Conservation (phyloP, 2,888 invertebrate species). For the Nineta flava region DNA sequence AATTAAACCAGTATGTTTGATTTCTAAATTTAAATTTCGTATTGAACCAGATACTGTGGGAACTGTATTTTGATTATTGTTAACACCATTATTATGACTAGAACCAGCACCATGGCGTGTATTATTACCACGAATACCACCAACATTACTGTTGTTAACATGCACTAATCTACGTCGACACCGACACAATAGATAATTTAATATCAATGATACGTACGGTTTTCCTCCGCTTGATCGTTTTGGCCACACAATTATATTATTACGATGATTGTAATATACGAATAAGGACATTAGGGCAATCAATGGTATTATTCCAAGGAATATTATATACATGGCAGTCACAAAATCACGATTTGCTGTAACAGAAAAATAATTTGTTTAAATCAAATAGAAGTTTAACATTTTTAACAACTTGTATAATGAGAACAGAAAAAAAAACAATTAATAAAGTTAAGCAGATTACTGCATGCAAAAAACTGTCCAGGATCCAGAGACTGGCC, state of each 20-base stretch:
- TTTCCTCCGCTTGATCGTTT: constrained; percentile 24
- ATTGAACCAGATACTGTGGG: constrained; percentile 15
- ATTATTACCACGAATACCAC: constrained; percentile 12
- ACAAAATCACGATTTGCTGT: constrained; percentile 61
- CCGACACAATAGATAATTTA: background rate
- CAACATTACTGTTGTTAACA: constrained; percentile 1
- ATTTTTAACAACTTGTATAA: no score
- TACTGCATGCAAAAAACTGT: no score
- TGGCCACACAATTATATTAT: constrained; percentile 40
- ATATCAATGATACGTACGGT: constrained; percentile 30
- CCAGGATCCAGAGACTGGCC: no score
- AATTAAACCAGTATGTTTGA: constrained; percentile 40
- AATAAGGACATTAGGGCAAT: constrained; percentile 49
- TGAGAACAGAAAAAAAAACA: no score
- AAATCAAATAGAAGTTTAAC: no score
- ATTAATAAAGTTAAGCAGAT: no score
- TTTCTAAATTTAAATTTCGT: constrained; percentile 28
- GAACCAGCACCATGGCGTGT: constrained; percentile 23
- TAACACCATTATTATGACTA: constrained; percentile 1
- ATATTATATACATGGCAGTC: constrained; percentile 71
- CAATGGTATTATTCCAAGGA: constrained; percentile 70
- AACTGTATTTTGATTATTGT: constrained; percentile 13
- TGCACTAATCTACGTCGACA: constrained; percentile 2
- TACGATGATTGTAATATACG: constrained; percentile 58
- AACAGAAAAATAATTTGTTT: constrained; percentile 21